Evolutionary conservation across 2,113 vertebrate genomes (phyloP), one percentile per base, ranked within the genome.

Genomic region (Phoenicopterus ruber): DNA sequence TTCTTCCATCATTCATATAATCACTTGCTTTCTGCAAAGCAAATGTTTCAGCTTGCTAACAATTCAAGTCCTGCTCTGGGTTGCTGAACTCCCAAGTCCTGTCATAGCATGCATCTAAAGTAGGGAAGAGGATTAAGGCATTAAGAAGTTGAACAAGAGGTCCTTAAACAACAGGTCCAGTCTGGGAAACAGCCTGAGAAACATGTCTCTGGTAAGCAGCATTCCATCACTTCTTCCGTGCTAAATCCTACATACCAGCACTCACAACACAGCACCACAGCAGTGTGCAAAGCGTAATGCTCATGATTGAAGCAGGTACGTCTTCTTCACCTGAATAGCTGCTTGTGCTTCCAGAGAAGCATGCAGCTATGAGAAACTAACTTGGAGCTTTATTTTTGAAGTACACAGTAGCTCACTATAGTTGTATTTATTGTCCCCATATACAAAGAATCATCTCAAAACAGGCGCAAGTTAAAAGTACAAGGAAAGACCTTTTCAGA

Each of bases 71-170:
- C 46, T 77, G 44, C 62, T 90, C 62, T 49, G 54, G n/a, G 25
- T 26, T 88, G 74, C 62, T 85, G 50, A 95, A 88, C 69, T 90
- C 67, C 26, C n/a, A 79, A 94, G 70, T 65, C 78, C 66, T 90
- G 73, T 65, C 87, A 82, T 82, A 95, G 89, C 78, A 93, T 8
- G 46, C 54, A 82, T 36, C 65, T 93, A 49, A 91, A 86, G 82
- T 4, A 91, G 66, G 5, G 90, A 88, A 88, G 90, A 96, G 93
- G 96, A 97, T 96, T 96, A 96, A 93, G 55, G 96, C 42, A 96
- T 94, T 96, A 96, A 82, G 54, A 72, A 94, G 70, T 94, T 91
- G 87, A 96, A 90, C 90, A 95, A 94, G 93, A 94, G 87, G 84
- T 93, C 94, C 49, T 96, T 95, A 82, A 96, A 95, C 72, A 96